Base-by-base conservation (phyloP, 2,113 vertebrate genomes). In the Hystrix brachyura region DNA sequence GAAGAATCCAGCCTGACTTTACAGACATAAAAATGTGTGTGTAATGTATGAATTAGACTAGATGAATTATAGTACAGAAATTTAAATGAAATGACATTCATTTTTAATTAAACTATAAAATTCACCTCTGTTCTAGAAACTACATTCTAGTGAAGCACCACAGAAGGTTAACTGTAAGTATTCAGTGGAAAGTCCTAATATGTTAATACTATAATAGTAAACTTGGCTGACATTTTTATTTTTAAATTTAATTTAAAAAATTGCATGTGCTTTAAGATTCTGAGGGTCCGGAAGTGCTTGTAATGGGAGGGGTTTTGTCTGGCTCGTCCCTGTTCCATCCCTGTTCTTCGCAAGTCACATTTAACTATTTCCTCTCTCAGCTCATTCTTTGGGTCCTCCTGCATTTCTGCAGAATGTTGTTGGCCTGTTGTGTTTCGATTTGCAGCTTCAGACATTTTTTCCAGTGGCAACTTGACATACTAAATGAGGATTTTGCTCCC, bases 191-290 rank as follows among this genome's bases (percentile, higher is more conserved):
- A 27, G 10, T 21, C 79, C 19, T 74, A 64, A 32, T 34, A 43
- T 34, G 18, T 55, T 93, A 57, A 43, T 89, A 32, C 90, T 85
- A 43, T 89, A 32, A 89, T 85, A 60, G 57, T 87, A 43, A 89
- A 59, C 12, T 86, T 92, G 18, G 84, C 17, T 53, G 69, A n/a
- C 81, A 29, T 69, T 95, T 96, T 69, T 17, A 64, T 53, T 79
- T 94, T 15, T 53, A 90, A 83, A 48, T 29, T 53, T 8, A 23
- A 62, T 83, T 83, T 27, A 79, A 43, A 65, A 59, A 57, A 62
- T 43, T 43, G 43, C 32, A 34, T 3, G 6, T 38, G 29, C 53
- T 89, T 51, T 62, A 9, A 55, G 67, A 67, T 71, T 81, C 51
- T 15, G 4, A 14, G 2, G 23, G 21, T 57, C 67, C 38, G 21